Evolutionary conservation across 2,888 invertebrate genomes (phyloP), one percentile per base, ranked within the genome.

Genomic region (Stenolophus ochropezus): DNA sequence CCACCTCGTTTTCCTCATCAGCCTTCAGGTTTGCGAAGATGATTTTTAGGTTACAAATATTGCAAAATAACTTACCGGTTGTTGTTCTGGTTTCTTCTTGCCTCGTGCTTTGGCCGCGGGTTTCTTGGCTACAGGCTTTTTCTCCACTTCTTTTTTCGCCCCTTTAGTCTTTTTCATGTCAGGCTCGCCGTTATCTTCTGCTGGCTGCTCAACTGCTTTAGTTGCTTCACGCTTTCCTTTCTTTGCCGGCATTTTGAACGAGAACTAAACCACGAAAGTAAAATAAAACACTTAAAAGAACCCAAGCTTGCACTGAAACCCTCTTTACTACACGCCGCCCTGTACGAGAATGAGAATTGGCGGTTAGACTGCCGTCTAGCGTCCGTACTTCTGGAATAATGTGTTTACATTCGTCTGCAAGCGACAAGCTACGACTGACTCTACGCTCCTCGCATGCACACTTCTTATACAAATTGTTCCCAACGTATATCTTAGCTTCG

Each of bases 211-310:
- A 14, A 56, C 80, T 11, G 75, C 14, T 81, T 81, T 81, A 6
- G 61, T 53, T 18, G 16, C 51, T 47, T 77, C 77, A 65, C 81
- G 81, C 23, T 81, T 81, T 21, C 81, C 81, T 27, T 81, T 81
- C 21, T 61, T 56, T 49, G 61, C 81, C 20, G 81, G 81, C 81
- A 81, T 81, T 81, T 23, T 81, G n/a, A 16, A 74, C 20, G 5
- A 8, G 4, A n/a, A 73, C 14, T 49, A 51, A 47, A 73, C 20
- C 3, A 4, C n/a, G 18, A 69, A 33, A 42, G 33, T 61, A 61
- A 23, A 61, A 61, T n/a, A 11, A 42, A 33, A 8, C 33, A 42
- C 33, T 42, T 42, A 42, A 42, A 42, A 42, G 6, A 42, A 42
- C 33, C 33, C 8, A 42, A 33, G 8, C 33, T 33, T 33, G 33